phyloP scores from a whole-genome alignment of 2,113 vertebrate species.

The Nannospalax galili region DNA sequence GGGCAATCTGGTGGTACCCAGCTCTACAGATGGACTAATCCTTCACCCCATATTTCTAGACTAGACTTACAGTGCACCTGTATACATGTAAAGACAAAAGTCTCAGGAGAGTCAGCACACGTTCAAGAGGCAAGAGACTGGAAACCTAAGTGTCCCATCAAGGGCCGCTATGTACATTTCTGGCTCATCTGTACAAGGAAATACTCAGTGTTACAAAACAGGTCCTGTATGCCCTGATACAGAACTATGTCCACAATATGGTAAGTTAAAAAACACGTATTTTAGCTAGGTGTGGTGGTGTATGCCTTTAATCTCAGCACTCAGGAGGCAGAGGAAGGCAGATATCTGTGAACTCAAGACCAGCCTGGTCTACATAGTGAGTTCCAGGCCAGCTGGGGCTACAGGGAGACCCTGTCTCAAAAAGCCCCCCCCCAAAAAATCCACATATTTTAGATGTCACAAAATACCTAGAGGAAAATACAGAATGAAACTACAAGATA shows the following conservation, averaged over 20 bases:
- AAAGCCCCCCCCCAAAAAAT: too few species aligned
- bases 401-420: too few species aligned
- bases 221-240: neutral
- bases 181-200: neutral
- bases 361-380: too few species aligned
- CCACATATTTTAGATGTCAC: neutral
- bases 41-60: neutral
- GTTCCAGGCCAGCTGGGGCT: too few species aligned
- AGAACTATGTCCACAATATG: neutral
- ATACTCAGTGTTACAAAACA: neutral
- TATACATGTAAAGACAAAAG: neutral
- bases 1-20: neutral
- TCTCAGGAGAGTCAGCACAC: neutral
- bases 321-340: too few species aligned
- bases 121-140: neutral
- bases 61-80: neutral
- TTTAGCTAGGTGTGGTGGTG: too few species aligned
- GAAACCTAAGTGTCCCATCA: neutral
- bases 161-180: neutral
- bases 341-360: too few species aligned
- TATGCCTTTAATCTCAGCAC: too few species aligned
- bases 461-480: neutral
- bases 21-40: neutral
- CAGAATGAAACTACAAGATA: neutral
- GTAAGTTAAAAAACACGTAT: neutral